A percentile compares a stretch with the other conserved stretches of the same genome.
phyloP scores from a whole-genome alignment of 2,888 invertebrate genomes.

The Drosophila picticornis region DNA sequence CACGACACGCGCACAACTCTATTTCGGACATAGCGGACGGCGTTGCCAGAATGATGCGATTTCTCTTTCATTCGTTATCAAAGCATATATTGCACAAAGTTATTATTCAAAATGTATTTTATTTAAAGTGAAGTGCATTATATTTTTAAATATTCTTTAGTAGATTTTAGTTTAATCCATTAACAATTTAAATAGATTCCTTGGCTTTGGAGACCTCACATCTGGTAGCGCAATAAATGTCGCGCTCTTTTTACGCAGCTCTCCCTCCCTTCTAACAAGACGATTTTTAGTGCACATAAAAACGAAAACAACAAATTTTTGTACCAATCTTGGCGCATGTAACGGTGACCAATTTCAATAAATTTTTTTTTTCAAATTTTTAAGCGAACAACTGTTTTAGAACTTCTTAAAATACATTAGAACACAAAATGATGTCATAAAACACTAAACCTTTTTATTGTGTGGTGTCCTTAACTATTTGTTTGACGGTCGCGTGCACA shows the following conservation, averaged over 20 bases:
- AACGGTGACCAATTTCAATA: not conserved
- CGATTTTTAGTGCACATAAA: conserved; percentile 34
- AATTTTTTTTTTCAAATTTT: not conserved
- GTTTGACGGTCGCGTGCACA: conserved; percentile 8
- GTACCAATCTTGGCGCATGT: not conserved
- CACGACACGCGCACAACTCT: conserved; percentile 52
- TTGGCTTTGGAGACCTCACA: not conserved
- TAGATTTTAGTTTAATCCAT: not conserved
- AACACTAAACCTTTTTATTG: conserved; percentile 18
- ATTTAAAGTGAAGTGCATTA: not conserved
- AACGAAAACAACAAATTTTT: conserved; percentile 20
- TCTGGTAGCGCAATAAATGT: conserved; percentile 50
- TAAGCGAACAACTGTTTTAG: not conserved
- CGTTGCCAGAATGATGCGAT: conserved; percentile 47
- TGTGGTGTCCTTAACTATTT: not conserved
- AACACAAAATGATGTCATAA: conserved; percentile 5
- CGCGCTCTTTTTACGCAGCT: conserved; percentile 60
- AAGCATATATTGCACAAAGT: conserved; percentile 16
- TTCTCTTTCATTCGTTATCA: conserved; percentile 44
- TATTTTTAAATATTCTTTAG: not conserved
- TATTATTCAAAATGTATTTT: not conserved
- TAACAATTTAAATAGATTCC: too few species aligned
- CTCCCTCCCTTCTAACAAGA: conserved; percentile 13
- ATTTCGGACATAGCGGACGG: conserved; percentile 11
- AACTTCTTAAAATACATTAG: conserved; percentile 3